Evolutionary conservation across 1,140 invertebrate genomes (phyloP), one percentile per base, ranked within the genome.

Genomic region (Caerostris darwini): DNA sequence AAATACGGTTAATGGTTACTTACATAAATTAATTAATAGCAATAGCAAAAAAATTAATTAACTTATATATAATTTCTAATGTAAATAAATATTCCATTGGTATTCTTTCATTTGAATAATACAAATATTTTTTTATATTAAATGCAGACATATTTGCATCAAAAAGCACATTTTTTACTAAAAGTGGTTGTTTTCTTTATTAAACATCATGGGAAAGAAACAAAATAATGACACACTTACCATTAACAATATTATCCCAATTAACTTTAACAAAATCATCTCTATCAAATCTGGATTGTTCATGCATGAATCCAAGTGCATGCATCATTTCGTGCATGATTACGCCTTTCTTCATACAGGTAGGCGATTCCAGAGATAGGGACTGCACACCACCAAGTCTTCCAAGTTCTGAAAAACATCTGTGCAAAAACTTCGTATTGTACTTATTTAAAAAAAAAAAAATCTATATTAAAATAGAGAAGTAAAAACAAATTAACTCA

Each of bases 321-420:
- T 96, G 96, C 95, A 96, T 96, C 82, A 96, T 86, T 90, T 96
- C 96, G 86, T 96, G 96, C 71, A 96, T 95, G 56, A 96, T 95
- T 7, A 88, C 94, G 7, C 95, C 95, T 64, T 56, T 64, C 17
- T 59, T 17, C 7, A 92, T 56, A 77, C 95, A 95, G 3, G 89
- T 89, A 1, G 14, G 14, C 8, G 17, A 6, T 34, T 54, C 61
- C 61, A 95, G 56, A 19, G 71, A 93, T 10, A 95, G 4, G 34
- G 67, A 14, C 87, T 95, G 95, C 56, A 12, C 58, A 5, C 94
- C 94, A 61, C 94, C 94, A n/a, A 87, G 54, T 57, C 95, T 83
- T 7, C 94, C 95, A 10, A 95, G 86, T 56, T 94, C 56, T 50
- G 95, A 95, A 7, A 5, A n/a, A 61, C 94, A 95, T 34, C 95